These are phyloP conservation scores for Poecilia wingei DNA, from an alignment of 2,797 vertebrate species.

Conservation along the genomic window DNA sequence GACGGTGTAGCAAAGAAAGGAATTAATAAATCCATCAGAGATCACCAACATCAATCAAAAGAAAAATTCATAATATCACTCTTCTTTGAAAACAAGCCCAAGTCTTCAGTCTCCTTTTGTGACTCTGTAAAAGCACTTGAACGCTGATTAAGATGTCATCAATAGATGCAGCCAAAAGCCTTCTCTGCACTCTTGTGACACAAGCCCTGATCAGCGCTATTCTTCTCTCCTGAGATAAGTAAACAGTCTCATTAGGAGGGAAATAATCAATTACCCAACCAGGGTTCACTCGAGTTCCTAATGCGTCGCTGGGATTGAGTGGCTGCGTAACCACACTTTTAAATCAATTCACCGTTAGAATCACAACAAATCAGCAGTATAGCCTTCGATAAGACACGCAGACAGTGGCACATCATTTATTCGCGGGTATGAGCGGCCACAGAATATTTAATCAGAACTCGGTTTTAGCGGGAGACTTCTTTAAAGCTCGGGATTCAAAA, in stretches of 20 bases:
- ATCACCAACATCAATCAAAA: constrained; percentile 16
- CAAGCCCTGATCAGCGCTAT: constrained; percentile 46
- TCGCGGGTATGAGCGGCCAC: constrained; percentile 34
- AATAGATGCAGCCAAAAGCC: constrained; percentile 47
- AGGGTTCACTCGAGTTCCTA: constrained; percentile 44
- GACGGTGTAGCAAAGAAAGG: neutral
- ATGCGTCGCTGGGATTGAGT: constrained; percentile 57
- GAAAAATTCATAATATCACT: constrained; percentile 40
- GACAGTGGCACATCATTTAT: constrained; percentile 56
- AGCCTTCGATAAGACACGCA: constrained; percentile 46
- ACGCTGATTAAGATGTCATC: constrained; percentile 69
- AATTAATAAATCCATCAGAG: neutral
- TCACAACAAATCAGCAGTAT: constrained; percentile 51
- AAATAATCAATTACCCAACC: constrained; percentile 50
- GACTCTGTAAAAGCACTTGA: constrained; percentile 46
- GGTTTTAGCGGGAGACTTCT: constrained; percentile 38
- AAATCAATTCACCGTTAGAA: constrained; percentile 57
- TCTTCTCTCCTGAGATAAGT: constrained; percentile 58
- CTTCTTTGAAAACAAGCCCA: constrained; percentile 39
- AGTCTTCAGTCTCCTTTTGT: constrained; percentile 32
- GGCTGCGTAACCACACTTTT: constrained; percentile 51
- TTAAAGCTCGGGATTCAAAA: constrained; percentile 25
- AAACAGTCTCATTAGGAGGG: constrained; percentile 62
- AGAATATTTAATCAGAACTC: constrained; percentile 51
- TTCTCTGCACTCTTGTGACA: constrained; percentile 28